phyloP scores from a whole-genome alignment of 2,888 invertebrate genomes.

The Phrixothrix hirtus region DNA sequence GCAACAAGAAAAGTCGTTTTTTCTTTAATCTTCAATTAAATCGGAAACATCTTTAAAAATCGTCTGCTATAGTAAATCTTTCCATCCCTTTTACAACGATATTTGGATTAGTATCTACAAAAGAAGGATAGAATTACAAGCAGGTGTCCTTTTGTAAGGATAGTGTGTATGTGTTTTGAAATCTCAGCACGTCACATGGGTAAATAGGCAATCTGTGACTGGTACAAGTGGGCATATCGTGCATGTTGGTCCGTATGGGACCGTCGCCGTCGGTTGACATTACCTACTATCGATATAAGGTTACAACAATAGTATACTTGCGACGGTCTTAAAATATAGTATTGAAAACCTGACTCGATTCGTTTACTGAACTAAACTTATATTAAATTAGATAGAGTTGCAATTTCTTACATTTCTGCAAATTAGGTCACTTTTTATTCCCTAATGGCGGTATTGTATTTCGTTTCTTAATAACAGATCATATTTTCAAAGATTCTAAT shows the following conservation, averaged over 20 bases:
- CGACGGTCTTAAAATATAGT: slow-evolving; percentile 33
- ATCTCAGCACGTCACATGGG: slow-evolving; percentile 42
- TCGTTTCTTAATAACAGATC: background rate
- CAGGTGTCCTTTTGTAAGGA: slow-evolving; percentile 25
- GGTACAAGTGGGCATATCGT: slow-evolving; percentile 34
- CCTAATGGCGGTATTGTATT: background rate
- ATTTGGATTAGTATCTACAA: slow-evolving; percentile 20
- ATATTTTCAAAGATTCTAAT: background rate
- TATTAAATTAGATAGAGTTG: slow-evolving; percentile 16
- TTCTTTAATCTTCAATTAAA: background rate
- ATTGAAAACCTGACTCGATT: slow-evolving; percentile 30
- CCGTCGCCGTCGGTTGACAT: slow-evolving; percentile 12
- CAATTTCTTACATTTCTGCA: slow-evolving; percentile 2
- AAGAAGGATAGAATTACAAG: slow-evolving; percentile 27
- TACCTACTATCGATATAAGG: slow-evolving; percentile 30
- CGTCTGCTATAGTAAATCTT: background rate
- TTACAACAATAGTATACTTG: slow-evolving; percentile 32
- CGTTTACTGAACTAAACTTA: slow-evolving; percentile 28
- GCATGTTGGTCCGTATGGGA: slow-evolving; percentile 34
- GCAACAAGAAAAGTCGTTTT: background rate
- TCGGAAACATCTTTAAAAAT: background rate
- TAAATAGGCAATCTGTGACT: slow-evolving; percentile 47
- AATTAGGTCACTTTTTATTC: background rate
- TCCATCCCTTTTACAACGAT: slow-evolving; percentile 13
- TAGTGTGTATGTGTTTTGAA: slow-evolving; percentile 33